phyloP scores from a whole-genome alignment of 2,113 vertebrate species.

The Telmatochromis sp. region DNA sequence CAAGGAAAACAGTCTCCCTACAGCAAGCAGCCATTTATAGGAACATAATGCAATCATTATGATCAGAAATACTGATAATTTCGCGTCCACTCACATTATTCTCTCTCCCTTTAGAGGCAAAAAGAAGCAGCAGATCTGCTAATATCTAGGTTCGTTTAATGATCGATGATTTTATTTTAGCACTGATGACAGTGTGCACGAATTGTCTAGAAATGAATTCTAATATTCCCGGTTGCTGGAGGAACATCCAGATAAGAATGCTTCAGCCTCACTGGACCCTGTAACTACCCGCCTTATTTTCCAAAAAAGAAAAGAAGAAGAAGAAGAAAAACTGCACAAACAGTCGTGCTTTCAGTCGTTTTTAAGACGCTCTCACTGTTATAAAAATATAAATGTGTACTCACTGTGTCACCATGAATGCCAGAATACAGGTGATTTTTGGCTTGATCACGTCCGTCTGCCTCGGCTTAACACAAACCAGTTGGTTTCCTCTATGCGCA shows the following conservation, averaged over 20 bases:
- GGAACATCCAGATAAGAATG: constrained; percentile 1
- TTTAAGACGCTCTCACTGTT: neutral
- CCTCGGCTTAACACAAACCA: constrained; percentile 46
- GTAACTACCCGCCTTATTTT: neutral
- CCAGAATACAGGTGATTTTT: constrained; percentile 61
- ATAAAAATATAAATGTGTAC: constrained; percentile 13
- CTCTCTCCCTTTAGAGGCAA: neutral
- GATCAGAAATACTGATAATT: neutral
- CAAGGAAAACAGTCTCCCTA: neutral
- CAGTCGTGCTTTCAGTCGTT: neutral
- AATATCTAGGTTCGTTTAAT: neutral
- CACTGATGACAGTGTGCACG: neutral
- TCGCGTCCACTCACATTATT: neutral
- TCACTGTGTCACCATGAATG: constrained; percentile 73
- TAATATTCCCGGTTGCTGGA: neutral
- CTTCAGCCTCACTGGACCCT: neutral
- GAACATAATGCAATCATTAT: constrained; percentile 15
- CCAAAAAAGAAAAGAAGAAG: neutral
- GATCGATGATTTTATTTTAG: neutral
- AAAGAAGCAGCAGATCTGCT: neutral
- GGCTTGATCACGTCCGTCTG: constrained; percentile 62
- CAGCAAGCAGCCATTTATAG: constrained; percentile 44
- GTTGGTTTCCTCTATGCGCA: constrained; percentile 57
- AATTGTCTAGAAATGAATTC: neutral
- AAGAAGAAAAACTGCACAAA: neutral